Conservation (phyloP, 2,888 invertebrate species). For the Ichneumoninae sp. region DNA sequence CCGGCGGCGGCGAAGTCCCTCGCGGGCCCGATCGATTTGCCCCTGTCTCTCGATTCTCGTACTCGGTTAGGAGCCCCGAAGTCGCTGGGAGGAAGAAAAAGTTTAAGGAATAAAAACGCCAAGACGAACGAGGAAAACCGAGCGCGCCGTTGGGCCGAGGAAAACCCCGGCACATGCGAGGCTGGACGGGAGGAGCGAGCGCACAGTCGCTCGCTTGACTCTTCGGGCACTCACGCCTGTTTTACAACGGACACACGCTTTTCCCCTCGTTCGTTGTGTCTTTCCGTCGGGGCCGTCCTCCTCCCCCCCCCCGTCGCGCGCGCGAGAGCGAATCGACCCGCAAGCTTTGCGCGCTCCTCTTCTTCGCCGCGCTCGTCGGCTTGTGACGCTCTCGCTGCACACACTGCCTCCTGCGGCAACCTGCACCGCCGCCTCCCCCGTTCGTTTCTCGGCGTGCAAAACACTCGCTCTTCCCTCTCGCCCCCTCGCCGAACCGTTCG, state of each 20-base stretch:
- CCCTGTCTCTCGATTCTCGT: conserved; percentile 60
- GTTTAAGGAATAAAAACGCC: background rate
- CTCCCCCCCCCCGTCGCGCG: background rate
- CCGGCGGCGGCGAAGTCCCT: conserved; percentile 48
- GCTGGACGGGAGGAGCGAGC: conserved; percentile 11
- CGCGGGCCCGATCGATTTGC: conserved; percentile 55
- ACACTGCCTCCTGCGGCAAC: conserved; percentile 38
- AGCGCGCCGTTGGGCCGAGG: background rate
- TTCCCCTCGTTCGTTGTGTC: conserved; percentile 5
- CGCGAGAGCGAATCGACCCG: conserved; percentile 60
- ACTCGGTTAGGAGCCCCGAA: conserved; percentile 32
- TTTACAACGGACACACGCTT: conserved; percentile 7
- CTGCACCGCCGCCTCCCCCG: conserved; percentile 33
- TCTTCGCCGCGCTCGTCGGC: conserved; percentile 28
- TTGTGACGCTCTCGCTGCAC: conserved; percentile 37
- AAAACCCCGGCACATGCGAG: conserved; percentile 61
- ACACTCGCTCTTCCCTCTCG: conserved; percentile 38
- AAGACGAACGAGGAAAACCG: conserved; percentile 1
- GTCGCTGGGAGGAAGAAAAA: conserved; percentile 1
- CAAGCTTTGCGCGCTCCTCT: conserved; percentile 37
- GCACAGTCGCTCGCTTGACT: background rate
- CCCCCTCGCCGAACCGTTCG: conserved; percentile 29
- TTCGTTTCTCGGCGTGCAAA: background rate
- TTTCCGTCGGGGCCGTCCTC: conserved; percentile 14
- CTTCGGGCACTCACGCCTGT: background rate